Conservation (phyloP, 2,888 invertebrate genomes). For the Platycheirus rosarum region DNA sequence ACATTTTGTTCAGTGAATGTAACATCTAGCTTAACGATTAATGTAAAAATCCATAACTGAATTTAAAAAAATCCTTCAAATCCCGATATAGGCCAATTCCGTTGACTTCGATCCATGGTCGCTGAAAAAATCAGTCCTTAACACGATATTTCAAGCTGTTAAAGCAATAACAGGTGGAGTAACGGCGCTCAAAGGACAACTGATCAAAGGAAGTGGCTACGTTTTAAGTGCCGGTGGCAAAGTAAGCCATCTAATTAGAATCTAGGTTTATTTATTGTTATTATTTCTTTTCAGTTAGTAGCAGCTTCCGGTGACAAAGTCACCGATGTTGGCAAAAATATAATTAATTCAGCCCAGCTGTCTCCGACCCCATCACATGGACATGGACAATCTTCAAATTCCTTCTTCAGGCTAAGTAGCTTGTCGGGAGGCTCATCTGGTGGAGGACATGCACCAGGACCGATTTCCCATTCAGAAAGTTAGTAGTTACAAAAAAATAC, state of each 20-base stretch:
- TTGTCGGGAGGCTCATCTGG: slow-evolving; percentile 80
- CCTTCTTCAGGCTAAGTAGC: slow-evolving; percentile 80
- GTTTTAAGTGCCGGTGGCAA: slow-evolving; percentile 86
- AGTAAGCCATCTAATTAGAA: slow-evolving; percentile 70
- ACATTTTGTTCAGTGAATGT: no score
- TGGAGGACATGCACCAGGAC: slow-evolving; percentile 77
- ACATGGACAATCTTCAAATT: slow-evolving; percentile 78
- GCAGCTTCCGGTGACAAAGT: slow-evolving; percentile 91
- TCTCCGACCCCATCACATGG: slow-evolving; percentile 82
- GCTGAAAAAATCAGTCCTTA: slow-evolving; percentile 91
- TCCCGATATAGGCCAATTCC: slow-evolving; percentile 78
- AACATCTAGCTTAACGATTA: not conserved
- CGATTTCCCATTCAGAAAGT: slow-evolving; percentile 81
- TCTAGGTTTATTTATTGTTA: slow-evolving; percentile 75
- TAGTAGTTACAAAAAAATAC: slow-evolving; percentile 74
- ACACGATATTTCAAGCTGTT: slow-evolving; percentile 92
- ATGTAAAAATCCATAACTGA: no score
- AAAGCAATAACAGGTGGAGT: slow-evolving; percentile 94
- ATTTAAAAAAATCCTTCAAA: no score
- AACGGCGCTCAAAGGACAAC: slow-evolving; percentile 92
- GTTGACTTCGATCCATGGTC: slow-evolving; percentile 87
- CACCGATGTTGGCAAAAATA: slow-evolving; percentile 89
- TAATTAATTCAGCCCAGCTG: slow-evolving; percentile 89
- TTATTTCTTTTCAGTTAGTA: slow-evolving; percentile 83
- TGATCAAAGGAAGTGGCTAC: slow-evolving; percentile 92